phyloP scores from a whole-genome alignment of 2,888 invertebrate genomes.

The Phymatocera aterrima region DNA sequence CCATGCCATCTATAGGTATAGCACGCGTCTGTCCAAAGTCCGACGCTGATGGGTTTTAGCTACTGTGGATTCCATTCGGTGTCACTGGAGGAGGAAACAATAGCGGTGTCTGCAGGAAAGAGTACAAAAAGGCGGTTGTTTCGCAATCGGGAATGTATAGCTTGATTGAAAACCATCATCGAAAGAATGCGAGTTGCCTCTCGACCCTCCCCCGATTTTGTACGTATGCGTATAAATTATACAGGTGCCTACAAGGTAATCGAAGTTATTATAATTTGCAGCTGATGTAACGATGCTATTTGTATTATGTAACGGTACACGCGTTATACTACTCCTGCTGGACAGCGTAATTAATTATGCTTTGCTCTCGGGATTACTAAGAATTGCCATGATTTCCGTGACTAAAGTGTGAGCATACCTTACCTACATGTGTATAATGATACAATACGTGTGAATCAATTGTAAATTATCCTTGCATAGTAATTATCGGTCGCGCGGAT shows the following conservation, averaged over 20 bases:
- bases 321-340: not conserved
- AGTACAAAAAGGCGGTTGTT: conserved; percentile 19
- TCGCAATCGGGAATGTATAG: not conserved
- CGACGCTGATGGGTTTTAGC: conserved; percentile 1
- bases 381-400: not conserved
- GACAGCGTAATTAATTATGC: not conserved
- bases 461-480: not conserved
- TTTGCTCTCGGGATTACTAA: not conserved
- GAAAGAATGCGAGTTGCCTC: not conserved
- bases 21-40: conserved; percentile 23
- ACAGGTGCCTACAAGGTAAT: not conserved
- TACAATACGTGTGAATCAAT: not conserved
- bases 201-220: not conserved
- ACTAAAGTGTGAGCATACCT: conserved; percentile 2
- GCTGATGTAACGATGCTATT: not conserved
- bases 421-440: too few relatives aligned
- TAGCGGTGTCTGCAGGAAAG: not conserved
- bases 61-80: not conserved
- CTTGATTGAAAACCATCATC: conserved; percentile 3
- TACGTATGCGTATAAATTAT: not conserved
- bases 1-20: not conserved
- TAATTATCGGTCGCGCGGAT: not conserved
- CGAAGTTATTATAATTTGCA: not conserved
- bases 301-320: not conserved
- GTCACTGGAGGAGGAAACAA: conserved; percentile 8